Base-by-base conservation (phyloP, 2,888 invertebrate genomes). In the Acanthosepion esculentum region DNA sequence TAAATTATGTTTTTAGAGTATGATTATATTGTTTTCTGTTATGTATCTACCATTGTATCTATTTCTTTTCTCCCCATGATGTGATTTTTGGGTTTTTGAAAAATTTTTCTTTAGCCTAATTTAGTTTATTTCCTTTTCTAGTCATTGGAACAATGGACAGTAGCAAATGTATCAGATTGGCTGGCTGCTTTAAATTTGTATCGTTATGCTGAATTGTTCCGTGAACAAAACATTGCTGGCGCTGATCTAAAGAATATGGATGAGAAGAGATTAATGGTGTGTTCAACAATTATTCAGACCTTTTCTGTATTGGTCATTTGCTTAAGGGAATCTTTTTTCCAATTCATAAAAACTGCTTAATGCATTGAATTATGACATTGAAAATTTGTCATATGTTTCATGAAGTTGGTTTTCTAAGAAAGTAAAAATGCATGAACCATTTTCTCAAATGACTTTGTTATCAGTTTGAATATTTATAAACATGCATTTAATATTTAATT, bases 131-230 rank as follows among this genome's bases (percentile, higher is more conserved):
- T 95, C 96, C 96, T 96, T 96, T 98, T 98, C 33, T 98, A 98
- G 98, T 98, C 98, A 95, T 98, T 98, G 96, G 98, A 98, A 95
- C 98, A 98, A 97, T 98, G 98, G 98, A 98, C 98, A 91, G 98
- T 98, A 94, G 97, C 98, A 94, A 98, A 98, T 97, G 98, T 98
- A 92, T 98, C 98, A 95, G 98, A 98, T 97, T 98, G 98, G 98
- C 98, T 98, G 98, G 98, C 98, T 94, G 98, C 98, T 94, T 97
- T 98, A 95, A 98, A 98, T 97, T 98, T 98, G 95, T 98, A 98
- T 97, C 98, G 98, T 95, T 98, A 98, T 97, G 98, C 98, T 95
- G 98, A 98, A 96, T 98, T 98, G 95, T 98, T 98, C 98, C 98
- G 98, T 96, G 98, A 98, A 96, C 98, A 98, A 97, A 98, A 98